Evolutionary conservation across 2,888 invertebrate species (phyloP), one percentile per base, ranked within the genome.

Genomic region (Callinectes sapidus): DNA sequence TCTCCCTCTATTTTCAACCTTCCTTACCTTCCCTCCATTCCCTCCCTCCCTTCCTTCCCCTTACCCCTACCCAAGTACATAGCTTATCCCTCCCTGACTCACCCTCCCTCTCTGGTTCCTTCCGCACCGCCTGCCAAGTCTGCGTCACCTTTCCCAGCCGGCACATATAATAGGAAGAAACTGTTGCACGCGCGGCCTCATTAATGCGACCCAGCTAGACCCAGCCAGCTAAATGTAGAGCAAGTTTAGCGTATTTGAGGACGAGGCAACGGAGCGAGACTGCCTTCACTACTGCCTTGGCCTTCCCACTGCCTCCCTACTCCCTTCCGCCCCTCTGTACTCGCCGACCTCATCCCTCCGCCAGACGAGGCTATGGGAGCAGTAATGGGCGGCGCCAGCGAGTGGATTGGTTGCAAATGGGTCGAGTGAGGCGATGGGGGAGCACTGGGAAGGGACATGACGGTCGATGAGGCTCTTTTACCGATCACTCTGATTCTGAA

Each of bases 161-260:
- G 14, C 32, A 81, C 35, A 81, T 35, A 35, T 35, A 81, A 35
- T 81, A 81, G 81, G 81, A 77, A 28, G n/a, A 77, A 77, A 77
- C 71, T 77, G 71, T 81, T 81, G 35, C 81, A 81, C 35, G 35
- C 81, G 16, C 13, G 35, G 35, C 81, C 35, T 81, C 35, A 81
- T 81, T 81, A 81, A 81, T 81, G 81, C 18, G 32, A 81, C 14
- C 48, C 42, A 42, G 42, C 42, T 14, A 81, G 77, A 81, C 77
- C 2, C 81, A 35, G 35, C 81, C 35, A 81, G 2, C 81, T 81
- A 81, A 81, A 81, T 81, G 81, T 81, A n/a, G 81, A 35, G 81
- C 2, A 18, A 81, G 35, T 81, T 35, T 81, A 81, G 28, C 18
- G 35, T 81, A 81, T 32, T 81, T 81, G 81, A 32, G 81, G 81